phyloP scores from a whole-genome alignment of 2,888 invertebrate species.

The Drosophila kuntzei region DNA sequence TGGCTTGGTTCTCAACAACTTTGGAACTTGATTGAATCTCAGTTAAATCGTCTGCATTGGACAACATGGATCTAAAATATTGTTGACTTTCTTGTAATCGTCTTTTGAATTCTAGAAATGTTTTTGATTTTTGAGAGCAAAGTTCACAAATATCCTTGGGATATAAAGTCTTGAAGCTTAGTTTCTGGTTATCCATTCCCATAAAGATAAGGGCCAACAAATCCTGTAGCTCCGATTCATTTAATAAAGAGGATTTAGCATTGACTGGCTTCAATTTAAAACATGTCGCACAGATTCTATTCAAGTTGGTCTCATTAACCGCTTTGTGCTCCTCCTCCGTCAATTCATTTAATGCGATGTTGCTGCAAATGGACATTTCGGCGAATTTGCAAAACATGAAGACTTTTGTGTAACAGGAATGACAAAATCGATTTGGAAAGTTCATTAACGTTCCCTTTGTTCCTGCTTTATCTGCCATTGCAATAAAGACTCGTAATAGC shows the following conservation, averaged over 20 bases:
- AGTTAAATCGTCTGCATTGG: not conserved
- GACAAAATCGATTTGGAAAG: conserved; percentile 30
- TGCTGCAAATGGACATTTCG: conserved; percentile 37
- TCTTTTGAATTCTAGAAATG: conserved; percentile 38
- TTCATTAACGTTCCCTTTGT: not conserved
- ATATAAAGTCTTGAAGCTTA: not conserved
- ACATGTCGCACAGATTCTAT: conserved; percentile 40
- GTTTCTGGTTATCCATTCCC: conserved; percentile 1
- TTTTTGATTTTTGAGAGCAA: conserved; percentile 37
- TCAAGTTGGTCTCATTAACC: conserved; percentile 4
- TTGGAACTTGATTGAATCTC: not conserved
- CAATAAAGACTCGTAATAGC: conserved; percentile 21
- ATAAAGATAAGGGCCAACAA: conserved; percentile 31
- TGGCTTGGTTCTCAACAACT: not conserved
- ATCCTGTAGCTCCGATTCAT: conserved; percentile 5
- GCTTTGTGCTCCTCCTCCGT: not conserved
- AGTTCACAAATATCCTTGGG: conserved; percentile 26
- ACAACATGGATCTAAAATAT: conserved; percentile 36
- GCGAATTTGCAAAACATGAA: conserved; percentile 44
- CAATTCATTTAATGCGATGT: conserved; percentile 34
- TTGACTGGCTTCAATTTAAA: conserved; percentile 22
- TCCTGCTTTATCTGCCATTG: conserved; percentile 12
- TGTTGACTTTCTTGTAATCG: conserved; percentile 26
- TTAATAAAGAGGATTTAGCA: not conserved
- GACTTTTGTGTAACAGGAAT: conserved; percentile 34